A percentile compares a stretch with the other conserved stretches of the same genome.
phyloP scores from a whole-genome alignment of 1,140 invertebrate species.

The Halyomorpha halys region DNA sequence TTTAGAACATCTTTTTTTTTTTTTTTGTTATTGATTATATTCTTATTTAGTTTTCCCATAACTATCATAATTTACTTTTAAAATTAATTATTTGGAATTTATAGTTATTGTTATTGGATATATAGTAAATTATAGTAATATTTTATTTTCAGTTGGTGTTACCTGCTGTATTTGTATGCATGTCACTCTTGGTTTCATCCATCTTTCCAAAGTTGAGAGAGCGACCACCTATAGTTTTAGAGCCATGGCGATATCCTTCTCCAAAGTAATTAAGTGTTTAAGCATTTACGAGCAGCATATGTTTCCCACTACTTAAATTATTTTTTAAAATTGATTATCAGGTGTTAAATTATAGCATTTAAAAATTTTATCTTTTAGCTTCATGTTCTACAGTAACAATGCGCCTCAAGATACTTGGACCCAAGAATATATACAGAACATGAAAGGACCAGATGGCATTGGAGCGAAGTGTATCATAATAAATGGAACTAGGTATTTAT shows the following conservation, averaged over 20 bases:
- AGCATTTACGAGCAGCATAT: too few relatives aligned
- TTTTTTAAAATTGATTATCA: too few relatives aligned
- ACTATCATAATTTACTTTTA: too few relatives aligned
- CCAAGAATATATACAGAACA: slow-evolving; percentile 12
- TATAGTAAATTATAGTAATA: too few relatives aligned
- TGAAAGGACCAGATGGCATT: slow-evolving; percentile 26
- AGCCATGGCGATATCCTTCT: slow-evolving; percentile 30
- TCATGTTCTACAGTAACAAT: slow-evolving; percentile 28
- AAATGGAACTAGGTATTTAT: slow-evolving; percentile 13
- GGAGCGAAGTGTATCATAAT: slow-evolving; percentile 26
- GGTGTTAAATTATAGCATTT: too few relatives aligned
- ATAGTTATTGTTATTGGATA: too few relatives aligned
- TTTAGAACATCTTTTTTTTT: too few relatives aligned
- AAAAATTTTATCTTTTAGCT: slow-evolving; percentile 20
- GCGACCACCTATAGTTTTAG: slow-evolving; percentile 27
- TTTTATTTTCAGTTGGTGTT: slow-evolving; percentile 30
- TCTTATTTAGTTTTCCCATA: too few relatives aligned
- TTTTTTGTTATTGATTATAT: too few relatives aligned
- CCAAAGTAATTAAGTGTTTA: slow-evolving; percentile 16
- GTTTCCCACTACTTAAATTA: too few relatives aligned
- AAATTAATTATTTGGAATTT: too few relatives aligned
- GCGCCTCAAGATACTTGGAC: slow-evolving; percentile 2
- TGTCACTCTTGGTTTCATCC: slow-evolving; percentile 30
- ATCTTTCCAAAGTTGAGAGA: slow-evolving; percentile 30
- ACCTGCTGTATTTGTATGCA: slow-evolving; percentile 32